Percentiles rank a stretch among this genome's conserved stretches.
Conservation (phyloP, 2,797 vertebrate genomes). For the Nannoperca australis region DNA sequence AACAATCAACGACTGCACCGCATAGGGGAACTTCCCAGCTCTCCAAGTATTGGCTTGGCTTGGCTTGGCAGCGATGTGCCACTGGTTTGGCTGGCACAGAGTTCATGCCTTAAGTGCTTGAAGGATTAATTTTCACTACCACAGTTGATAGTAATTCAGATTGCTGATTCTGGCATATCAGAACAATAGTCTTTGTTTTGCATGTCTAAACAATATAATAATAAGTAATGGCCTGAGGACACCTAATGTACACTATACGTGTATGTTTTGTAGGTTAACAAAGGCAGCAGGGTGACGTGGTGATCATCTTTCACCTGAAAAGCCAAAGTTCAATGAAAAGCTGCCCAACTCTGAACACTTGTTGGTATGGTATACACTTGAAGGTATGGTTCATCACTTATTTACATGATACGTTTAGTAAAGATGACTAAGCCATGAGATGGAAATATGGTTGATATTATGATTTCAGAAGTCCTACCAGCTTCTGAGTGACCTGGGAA, state of each 20-base stretch:
- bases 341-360: neutral
- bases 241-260: slow-evolving; percentile 5
- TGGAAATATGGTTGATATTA: neutral
- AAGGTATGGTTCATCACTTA: neutral
- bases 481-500: slow-evolving; percentile 7
- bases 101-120: slow-evolving; percentile 54
- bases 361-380: too few relatives aligned
- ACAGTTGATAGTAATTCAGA: slow-evolving; percentile 64
- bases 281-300: neutral
- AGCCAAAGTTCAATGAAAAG: neutral
- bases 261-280: neutral
- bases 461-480: neutral
- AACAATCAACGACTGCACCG: slow-evolving; percentile 65
- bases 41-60: slow-evolving; percentile 49
- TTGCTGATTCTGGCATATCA: slow-evolving; percentile 51
- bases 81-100: slow-evolving; percentile 62
- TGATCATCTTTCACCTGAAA: neutral
- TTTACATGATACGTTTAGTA: slow-evolving; percentile 1
- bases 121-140: slow-evolving; percentile 69
- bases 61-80: slow-evolving; percentile 60
- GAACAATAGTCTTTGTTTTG: slow-evolving; percentile 72
- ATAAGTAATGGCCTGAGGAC: slow-evolving; percentile 5
- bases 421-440: neutral
- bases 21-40: slow-evolving; percentile 62
- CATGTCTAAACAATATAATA: slow-evolving; percentile 30